Base-by-base conservation (phyloP, 2,888 invertebrate species). In the Phymatocera aterrima region DNA sequence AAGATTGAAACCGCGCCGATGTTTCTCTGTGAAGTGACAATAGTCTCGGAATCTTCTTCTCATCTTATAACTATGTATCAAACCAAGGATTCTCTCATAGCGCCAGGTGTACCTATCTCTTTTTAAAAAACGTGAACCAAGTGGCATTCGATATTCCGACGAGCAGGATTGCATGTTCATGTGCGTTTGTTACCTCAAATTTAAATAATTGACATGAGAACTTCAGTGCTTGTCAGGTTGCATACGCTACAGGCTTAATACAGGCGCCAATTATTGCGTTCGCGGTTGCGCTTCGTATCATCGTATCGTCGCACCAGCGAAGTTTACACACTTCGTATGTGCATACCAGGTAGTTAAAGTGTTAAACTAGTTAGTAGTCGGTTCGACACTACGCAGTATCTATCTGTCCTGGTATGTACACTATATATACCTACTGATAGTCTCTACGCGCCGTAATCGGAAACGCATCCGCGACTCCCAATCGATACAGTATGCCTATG, bases 221-320 rank as follows among this genome's bases (percentile, higher is more conserved):
- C 48, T 72, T 5, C 34, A 51, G 48, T 72, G 72, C 51, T 72
- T 72, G 51, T 51, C 72, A 10, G 34, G 72, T 72, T 72, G 48
- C 72, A 48, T 72, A 51, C n/a, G 15, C 51, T 12, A 34, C 72
- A 72, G 72, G 72, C 68, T 68, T 21, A 54, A 31, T 60, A 48
- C n/a, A 51, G n/a, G 31, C 51, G 1, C 15, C 34, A 34, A 18
- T 61, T 43, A 43, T 10, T 18, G 37, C 34, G 34, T 61, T 61
- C 31, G 61, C 31, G 5, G 34, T 8, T 61, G 61, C 24, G 37
- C 18, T 8, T 37, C n/a, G n/a, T n/a, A n/a, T n/a, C n/a, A n/a
- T n/a, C n/a, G n/a, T n/a, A n/a, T n/a, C n/a, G n/a, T n/a, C n/a
- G n/a, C 64, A 34, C 34, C 12, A 40, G 34, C 6, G 10, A 18